A percentile compares a stretch with the other conserved stretches of the same genome.
These are phyloP conservation scores for Mylabris phalerata DNA, from an alignment of 1,140 invertebrate genomes.

Conservation along the genomic window DNA sequence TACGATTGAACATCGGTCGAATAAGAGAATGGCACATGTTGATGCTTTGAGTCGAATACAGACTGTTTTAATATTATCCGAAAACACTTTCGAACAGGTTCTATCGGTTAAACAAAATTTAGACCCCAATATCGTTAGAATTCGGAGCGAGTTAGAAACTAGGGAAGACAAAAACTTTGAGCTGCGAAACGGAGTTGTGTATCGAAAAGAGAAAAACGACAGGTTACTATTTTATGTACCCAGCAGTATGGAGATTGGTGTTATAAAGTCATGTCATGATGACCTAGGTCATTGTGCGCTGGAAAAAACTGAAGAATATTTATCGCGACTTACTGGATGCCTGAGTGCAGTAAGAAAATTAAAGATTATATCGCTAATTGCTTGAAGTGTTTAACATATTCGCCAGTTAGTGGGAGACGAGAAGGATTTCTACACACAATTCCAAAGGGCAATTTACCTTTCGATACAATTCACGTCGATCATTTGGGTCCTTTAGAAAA, in stretches of 20 bases:
- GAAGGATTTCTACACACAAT: slow-evolving; percentile 29
- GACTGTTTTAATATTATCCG: background rate
- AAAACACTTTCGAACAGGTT: background rate
- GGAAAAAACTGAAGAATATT: slow-evolving; percentile 16
- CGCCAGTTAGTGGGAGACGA: slow-evolving; percentile 24
- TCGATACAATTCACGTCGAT: slow-evolving; percentile 33
- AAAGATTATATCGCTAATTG: slow-evolving; percentile 26
- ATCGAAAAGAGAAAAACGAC: background rate
- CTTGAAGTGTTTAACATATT: slow-evolving; percentile 31
- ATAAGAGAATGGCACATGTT: no score
- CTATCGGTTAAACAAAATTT: background rate
- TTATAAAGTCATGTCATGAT: slow-evolving; percentile 7
- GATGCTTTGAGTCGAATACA: background rate
- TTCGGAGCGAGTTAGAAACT: background rate
- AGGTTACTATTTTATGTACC: slow-evolving; percentile 2
- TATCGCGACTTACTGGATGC: slow-evolving; percentile 27
- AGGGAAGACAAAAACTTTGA: background rate
- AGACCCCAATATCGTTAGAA: background rate
- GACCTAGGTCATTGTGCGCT: slow-evolving; percentile 17
- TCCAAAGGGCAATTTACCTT: slow-evolving; percentile 29
- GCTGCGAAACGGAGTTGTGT: background rate
- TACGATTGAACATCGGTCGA: no score
- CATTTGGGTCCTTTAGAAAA: slow-evolving; percentile 31
- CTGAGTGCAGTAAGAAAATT: slow-evolving; percentile 23
- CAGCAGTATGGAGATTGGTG: background rate